Evolutionary conservation across 2,888 invertebrate species (phyloP).

Genomic region (Lasius fuliginosus): DNA sequence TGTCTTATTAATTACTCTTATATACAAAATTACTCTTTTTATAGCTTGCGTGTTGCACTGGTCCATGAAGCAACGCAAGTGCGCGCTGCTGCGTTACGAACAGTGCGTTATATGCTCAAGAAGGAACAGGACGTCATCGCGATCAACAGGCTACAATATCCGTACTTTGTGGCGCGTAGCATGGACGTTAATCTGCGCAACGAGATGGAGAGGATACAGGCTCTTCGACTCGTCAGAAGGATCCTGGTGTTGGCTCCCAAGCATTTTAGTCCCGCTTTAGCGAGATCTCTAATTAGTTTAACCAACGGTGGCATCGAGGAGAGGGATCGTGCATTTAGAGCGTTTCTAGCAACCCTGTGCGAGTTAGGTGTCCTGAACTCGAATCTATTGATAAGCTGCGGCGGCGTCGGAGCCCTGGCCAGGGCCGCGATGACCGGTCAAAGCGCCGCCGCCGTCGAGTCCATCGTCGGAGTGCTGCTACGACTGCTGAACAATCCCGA

Average conservation of each 20-base stretch:
- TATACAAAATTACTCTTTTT: conserved; percentile 75
- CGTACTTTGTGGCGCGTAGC: conserved; percentile 94
- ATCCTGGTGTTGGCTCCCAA: conserved; percentile 90
- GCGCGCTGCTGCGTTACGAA: conserved; percentile 95
- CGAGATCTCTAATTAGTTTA: conserved; percentile 93
- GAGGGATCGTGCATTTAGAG: conserved; percentile 93
- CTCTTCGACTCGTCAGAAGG: conserved; percentile 93
- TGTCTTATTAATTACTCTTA: conserved; percentile 10
- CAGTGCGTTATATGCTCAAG: conserved; percentile 94
- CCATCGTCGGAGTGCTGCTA: conserved; percentile 94
- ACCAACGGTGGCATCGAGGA: conserved; percentile 93
- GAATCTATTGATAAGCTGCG: conserved; percentile 92
- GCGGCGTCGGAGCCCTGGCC: conserved; percentile 94
- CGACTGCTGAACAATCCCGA: conserved; percentile 94
- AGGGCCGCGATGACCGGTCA: conserved; percentile 95
- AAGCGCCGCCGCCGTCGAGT: conserved; percentile 96
- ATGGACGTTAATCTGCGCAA: conserved; percentile 96
- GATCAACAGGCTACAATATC: conserved; percentile 94
- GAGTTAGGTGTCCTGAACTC: conserved; percentile 96
- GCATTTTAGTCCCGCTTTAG: conserved; percentile 91
- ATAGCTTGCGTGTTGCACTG: conserved; percentile 94
- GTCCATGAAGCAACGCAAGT: conserved; percentile 96
- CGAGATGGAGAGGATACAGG: conserved; percentile 97
- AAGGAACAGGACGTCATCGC: conserved; percentile 92
- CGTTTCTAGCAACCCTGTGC: conserved; percentile 95